Conservation (phyloP, 2,113 vertebrate species). For the Ramphastos sulfuratus region DNA sequence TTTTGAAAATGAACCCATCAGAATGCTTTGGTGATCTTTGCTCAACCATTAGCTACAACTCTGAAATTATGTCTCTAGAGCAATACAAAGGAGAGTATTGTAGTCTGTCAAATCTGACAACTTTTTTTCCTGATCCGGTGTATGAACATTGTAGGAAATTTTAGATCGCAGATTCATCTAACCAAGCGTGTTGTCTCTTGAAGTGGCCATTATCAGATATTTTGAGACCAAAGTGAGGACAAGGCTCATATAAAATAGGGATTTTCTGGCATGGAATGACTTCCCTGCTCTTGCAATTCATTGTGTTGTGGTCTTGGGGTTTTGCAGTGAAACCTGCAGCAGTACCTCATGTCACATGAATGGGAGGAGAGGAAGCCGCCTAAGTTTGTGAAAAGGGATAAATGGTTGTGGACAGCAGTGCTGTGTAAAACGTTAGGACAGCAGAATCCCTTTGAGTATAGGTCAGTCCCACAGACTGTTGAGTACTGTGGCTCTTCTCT, state of each 20-base stretch:
- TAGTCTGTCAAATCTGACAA: not conserved
- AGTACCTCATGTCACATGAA: not conserved
- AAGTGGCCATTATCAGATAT: not conserved
- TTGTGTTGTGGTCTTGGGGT: not conserved
- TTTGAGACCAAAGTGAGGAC: not conserved
- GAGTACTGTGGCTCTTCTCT: not conserved
- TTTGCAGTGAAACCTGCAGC: not conserved
- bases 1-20: not conserved
- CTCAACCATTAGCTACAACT: not conserved
- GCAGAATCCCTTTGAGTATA: not conserved
- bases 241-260: not conserved
- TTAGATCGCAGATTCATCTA: not conserved
- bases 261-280: not conserved
- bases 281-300: not conserved
- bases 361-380: not conserved
- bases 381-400: not conserved
- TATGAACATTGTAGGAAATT: not conserved
- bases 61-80: not conserved
- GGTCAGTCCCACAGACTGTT: not conserved
- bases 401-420: not conserved
- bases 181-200: not conserved
- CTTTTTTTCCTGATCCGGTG: not conserved
- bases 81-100: not conserved
- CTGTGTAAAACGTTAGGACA: fast-evolving
- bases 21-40: not conserved